Conservation (phyloP, 2,113 vertebrate species). For the Pygoscelis antarcticus region DNA sequence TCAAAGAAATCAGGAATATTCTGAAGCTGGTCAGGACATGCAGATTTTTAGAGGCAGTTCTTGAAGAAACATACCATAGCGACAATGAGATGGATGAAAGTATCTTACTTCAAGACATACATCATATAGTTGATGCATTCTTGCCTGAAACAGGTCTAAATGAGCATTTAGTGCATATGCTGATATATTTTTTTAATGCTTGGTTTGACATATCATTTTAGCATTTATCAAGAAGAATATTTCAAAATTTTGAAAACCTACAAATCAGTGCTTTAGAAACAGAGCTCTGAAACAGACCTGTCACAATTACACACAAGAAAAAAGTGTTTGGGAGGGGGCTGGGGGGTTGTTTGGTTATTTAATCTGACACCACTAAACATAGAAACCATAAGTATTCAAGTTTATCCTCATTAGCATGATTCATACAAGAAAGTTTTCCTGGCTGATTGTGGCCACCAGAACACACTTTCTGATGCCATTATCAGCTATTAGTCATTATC, state of each 20-base stretch:
- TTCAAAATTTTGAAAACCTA: not conserved
- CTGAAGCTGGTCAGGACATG: not conserved
- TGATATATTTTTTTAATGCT: not conserved
- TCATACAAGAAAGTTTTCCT: not conserved
- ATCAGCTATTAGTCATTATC: not conserved
- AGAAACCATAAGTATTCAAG: not conserved
- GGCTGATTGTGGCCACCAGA: not conserved
- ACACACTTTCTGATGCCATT: not conserved
- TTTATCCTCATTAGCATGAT: not conserved
- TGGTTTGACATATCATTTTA: not conserved
- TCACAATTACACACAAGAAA: not conserved
- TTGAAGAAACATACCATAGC: not conserved
- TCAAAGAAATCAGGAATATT: not conserved
- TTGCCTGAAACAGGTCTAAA: not conserved
- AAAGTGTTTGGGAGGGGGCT: not conserved
- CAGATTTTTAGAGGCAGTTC: not conserved
- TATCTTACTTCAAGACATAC: not conserved
- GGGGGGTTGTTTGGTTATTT: not conserved
- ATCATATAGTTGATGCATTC: not conserved
- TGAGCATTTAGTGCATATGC: rapidly evolving
- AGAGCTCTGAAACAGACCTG: not conserved
- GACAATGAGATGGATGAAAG: not conserved
- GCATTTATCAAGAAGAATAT: not conserved
- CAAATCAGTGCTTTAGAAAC: not conserved
- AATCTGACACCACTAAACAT: not conserved